phyloP scores from a whole-genome alignment of 2,113 vertebrate genomes.

The Eurystomus gularis region DNA sequence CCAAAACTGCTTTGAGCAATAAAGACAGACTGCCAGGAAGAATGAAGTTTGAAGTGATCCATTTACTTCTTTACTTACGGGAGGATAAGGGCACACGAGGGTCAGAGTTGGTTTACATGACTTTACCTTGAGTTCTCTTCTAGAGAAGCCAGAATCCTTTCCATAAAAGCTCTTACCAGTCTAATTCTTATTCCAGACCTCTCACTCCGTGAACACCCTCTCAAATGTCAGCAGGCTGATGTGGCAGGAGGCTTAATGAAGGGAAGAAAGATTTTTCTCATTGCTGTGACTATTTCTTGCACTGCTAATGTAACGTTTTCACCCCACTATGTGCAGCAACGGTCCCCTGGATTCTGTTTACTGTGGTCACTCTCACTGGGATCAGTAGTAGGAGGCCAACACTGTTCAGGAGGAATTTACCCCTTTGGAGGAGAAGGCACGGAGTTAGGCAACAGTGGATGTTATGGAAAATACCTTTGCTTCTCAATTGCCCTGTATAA shows the following conservation, averaged over 20 bases:
- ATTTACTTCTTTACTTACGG: slow-evolving; percentile 1
- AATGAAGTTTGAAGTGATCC: not conserved
- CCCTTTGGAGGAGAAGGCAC: not conserved
- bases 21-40: not conserved
- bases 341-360: not conserved
- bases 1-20: not conserved
- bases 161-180: not conserved
- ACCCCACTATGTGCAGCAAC: not conserved
- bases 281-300: not conserved
- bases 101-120: slow-evolving; percentile 2
- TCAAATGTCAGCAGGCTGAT: slow-evolving; percentile 19
- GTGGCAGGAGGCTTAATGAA: not conserved
- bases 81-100: not conserved
- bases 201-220: not conserved
- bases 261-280: not conserved
- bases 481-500: not conserved
- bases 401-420: not conserved
- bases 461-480: not conserved
- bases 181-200: slow-evolving; percentile 10
- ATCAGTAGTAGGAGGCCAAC: not conserved
- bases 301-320: not conserved
- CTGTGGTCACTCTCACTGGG: not conserved
- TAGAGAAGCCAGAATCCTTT: not conserved
- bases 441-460: not conserved
- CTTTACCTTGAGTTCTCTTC: slow-evolving; percentile 28